Evolutionary conservation across 2,888 invertebrate genomes (phyloP), one percentile per base, ranked within the genome.

Genomic region (Proisotoma minuta): DNA sequence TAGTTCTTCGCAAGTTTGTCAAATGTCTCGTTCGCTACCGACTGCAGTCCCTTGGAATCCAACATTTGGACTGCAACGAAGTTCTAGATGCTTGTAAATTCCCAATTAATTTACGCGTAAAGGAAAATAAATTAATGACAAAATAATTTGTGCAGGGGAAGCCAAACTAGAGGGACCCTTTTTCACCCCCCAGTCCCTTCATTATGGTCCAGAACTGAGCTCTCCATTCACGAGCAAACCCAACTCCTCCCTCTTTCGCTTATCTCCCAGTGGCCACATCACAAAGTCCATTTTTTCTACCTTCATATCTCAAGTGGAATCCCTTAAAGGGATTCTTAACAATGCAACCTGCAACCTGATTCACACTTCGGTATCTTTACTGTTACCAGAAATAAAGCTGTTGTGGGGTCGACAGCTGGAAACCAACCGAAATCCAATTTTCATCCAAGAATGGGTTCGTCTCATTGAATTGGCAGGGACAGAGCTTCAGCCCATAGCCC

Each of bases 311-410:
- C 64, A 64, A 40, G 29, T 54, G 5, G 50, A 60, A 5, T 40
- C 26, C 22, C 8, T 65, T 2, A 59, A 62, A 47, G 49, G 51
- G 8, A 60, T 66, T 18, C 2, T 70, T 2, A 65, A 70, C 49
- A 64, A 60, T 49, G 70, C 61, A 0, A 56, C 63, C 1, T 68
- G 68, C 26, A 68, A 62, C 3, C 48, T 61, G 0, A 62, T 70
- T 22, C 68, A 68, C 48, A 18, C 57, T 1, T 49, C 39, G 3
- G 40, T 62, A 10, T 43, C 57, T 10, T 52, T 68, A 8, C 62
- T 66, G 23, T 56, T 70, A 4, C 70, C 70, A 2, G 63, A 68
- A 47, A n/a, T 68, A 22, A 66, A 65, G 34, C 62, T 65, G 12
- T 59, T 58, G 1, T 60, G 49, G 12, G 64, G 59, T 20, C 54